Evolutionary conservation across 1,140 invertebrate genomes (phyloP).

Genomic region (Cryptotermes secundus): DNA sequence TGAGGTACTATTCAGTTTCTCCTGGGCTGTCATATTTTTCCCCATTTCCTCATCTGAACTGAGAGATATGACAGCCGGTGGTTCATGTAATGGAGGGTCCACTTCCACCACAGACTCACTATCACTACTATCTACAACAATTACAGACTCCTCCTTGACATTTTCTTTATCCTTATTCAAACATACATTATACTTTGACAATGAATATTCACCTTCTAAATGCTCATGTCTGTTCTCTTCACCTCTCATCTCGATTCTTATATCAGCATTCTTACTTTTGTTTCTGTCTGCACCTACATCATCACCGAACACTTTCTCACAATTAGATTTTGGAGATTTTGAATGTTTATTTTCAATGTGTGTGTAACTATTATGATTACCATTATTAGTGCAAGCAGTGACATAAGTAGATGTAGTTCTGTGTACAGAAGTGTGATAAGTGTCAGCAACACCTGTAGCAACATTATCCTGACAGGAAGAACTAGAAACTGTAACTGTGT

Average conservation of each 20-base stretch:
- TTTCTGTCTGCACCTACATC: neutral
- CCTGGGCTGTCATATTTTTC: too few species aligned
- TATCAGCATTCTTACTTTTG: neutral
- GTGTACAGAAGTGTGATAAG: too few species aligned
- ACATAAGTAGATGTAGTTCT: too few species aligned
- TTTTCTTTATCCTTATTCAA: neutral
- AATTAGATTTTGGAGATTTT: too few species aligned
- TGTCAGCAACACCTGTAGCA: too few species aligned
- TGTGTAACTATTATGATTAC: too few species aligned
- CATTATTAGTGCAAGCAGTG: too few species aligned
- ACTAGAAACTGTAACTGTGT: too few species aligned
- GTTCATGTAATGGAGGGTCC: neutral
- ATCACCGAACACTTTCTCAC: neutral
- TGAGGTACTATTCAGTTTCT: too few species aligned
- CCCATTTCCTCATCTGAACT: neutral
- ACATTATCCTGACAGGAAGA: too few species aligned
- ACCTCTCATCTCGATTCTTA: neutral
- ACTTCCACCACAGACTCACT: conserved; percentile 14
- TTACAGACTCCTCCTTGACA: neutral
- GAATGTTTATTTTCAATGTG: too few species aligned
- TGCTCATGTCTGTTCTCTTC: neutral
- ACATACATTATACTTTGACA: neutral
- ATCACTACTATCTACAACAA: neutral
- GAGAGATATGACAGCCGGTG: neutral
- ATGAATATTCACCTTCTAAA: neutral